Evolutionary conservation across 2,888 invertebrate species (phyloP), one percentile per base, ranked within the genome.

Genomic region (Ormyrus nitidulus): DNA sequence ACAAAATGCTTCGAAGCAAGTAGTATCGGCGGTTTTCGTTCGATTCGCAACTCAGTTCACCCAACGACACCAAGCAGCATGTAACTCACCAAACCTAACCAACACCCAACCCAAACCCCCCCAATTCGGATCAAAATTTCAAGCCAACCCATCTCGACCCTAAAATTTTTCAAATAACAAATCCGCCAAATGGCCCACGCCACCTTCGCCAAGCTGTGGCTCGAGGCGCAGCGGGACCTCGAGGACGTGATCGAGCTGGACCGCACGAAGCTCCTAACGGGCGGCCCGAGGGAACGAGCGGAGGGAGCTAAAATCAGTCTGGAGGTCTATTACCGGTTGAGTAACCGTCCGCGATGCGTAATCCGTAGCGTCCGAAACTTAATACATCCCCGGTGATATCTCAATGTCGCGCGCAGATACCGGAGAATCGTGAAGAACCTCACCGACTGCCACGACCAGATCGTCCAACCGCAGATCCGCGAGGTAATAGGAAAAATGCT

Each of bases 361-460:
- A 34, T 34, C 34, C 34, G 34, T 4, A 19, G n/a, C 19, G 44
- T 48, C 5, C 10, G 11, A 34, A 49, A 3, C 8, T 2, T 34
- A 5, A 11, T 44, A 34, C 56, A 48, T 62, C 49, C n/a, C 54
- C 19, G 11, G 19, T 19, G 5, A 8, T 8, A 19, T 19, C 19
- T 19, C 19, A 19, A 19, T 19, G 19, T 19, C 34, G 34, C 34
- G 34, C 34, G 34, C 34, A 90, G 90, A 58, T 90, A 90, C 82
- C 85, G 87, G 7, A 84, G 85, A 78, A 74, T 89, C 10, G 86
- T 88, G 1, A 83, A 83, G 71, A 85, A 85, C 54, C 86, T 95
- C 9, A 93, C 93, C 72, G 91, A 92, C 11, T 93, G 93, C 82
- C 92, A 94, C 82, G 93, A 94, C 85, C 93, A 93, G 88, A 93